Conservation (phyloP, 2,888 invertebrate species). For the Blera fallax region DNA sequence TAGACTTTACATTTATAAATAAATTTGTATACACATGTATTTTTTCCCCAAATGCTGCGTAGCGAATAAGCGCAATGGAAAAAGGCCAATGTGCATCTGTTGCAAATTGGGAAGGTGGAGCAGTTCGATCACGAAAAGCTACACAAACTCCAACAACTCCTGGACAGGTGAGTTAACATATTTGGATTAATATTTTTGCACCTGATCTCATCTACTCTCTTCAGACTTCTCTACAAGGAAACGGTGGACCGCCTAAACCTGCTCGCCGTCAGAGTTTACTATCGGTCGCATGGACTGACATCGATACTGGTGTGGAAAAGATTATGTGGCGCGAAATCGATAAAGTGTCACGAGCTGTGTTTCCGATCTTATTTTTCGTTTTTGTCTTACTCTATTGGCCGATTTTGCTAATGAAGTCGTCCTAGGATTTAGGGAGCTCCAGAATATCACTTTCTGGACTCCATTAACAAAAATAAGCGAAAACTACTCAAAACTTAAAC, state of each 20-base stretch:
- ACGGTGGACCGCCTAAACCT: constrained; percentile 81
- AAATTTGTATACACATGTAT: neutral
- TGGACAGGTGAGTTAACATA: constrained; percentile 78
- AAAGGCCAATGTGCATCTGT: constrained; percentile 87
- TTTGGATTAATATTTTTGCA: constrained; percentile 16
- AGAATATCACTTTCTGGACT: constrained; percentile 80
- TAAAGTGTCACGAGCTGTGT: constrained; percentile 88
- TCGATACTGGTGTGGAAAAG: constrained; percentile 87
- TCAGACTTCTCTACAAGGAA: constrained; percentile 81
- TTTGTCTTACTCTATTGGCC: constrained; percentile 92
- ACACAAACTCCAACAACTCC: constrained; percentile 82
- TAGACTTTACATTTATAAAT: too few relatives aligned
- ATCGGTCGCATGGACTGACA: constrained; percentile 86
- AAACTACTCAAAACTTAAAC: neutral
- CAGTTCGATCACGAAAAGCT: constrained; percentile 85
- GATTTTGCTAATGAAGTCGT: constrained; percentile 87
- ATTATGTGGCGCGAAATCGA: constrained; percentile 92
- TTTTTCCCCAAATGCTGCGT: constrained; percentile 51
- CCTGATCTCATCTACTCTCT: neutral
- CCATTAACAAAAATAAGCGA: constrained; percentile 76
- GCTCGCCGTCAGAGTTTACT: constrained; percentile 81
- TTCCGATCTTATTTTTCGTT: constrained; percentile 89
- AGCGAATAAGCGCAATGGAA: constrained; percentile 86
- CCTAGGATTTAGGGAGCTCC: constrained; percentile 81
- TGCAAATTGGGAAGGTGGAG: constrained; percentile 86